phyloP scores from a whole-genome alignment of 2,113 vertebrate species.

The Dasyprocta punctata region DNA sequence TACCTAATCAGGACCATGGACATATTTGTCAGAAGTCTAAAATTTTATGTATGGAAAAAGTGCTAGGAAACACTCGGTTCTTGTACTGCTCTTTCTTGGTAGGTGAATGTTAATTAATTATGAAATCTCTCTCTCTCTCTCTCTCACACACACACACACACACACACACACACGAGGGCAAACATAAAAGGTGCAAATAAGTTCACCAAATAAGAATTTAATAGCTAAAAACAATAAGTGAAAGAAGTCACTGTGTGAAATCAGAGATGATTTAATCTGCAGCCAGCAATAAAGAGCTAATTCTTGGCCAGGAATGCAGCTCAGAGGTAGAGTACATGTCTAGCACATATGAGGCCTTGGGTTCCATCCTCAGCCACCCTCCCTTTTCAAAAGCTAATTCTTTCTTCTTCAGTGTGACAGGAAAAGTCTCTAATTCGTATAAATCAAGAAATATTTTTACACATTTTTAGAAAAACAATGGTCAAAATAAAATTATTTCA shows the following conservation, averaged over 20 bases:
- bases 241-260: neutral
- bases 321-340: neutral
- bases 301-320: neutral
- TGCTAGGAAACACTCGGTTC: neutral
- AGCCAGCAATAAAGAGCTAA: slow-evolving; percentile 8
- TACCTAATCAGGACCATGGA: neutral
- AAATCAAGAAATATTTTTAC: slow-evolving; percentile 31
- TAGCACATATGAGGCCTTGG: neutral
- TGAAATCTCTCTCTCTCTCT: neutral
- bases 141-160: neutral
- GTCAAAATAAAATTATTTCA: slow-evolving; percentile 43
- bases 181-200: neutral
- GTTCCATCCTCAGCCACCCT: neutral
- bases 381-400: neutral
- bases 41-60: neutral
- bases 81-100: neutral
- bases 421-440: neutral
- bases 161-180: neutral
- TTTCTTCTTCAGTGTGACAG: slow-evolving; percentile 22
- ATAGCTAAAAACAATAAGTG: neutral
- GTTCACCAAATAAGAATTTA: slow-evolving; percentile 24
- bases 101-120: slow-evolving; percentile 40
- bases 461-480: slow-evolving; percentile 35
- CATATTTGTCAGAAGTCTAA: neutral
- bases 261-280: slow-evolving; percentile 2